A percentile compares a stretch with the other conserved stretches of the same genome.
These are phyloP conservation scores for Sclerurus mexicanus DNA, from an alignment of 2,113 vertebrate species.

Conservation along the genomic window DNA sequence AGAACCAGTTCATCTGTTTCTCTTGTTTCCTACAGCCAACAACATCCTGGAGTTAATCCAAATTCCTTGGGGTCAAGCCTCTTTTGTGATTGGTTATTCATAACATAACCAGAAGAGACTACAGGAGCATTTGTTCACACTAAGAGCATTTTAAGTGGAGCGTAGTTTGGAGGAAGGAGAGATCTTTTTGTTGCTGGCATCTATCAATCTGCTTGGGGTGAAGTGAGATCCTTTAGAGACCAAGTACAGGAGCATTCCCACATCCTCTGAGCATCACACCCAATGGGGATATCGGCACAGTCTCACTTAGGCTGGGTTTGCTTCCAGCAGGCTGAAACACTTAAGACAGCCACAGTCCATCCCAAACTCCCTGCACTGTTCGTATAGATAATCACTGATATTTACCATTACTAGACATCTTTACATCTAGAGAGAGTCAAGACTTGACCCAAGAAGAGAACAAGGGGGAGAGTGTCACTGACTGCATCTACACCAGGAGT, in stretches of 20 bases:
- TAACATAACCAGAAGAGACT: not conserved
- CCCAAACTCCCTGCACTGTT: not conserved
- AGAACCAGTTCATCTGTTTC: not conserved
- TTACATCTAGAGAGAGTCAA: not conserved
- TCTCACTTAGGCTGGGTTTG: not conserved
- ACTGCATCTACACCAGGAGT: not conserved
- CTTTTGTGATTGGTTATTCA: not conserved
- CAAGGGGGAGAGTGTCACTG: not conserved
- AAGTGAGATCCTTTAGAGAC: not conserved
- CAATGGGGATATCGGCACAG: fast-evolving
- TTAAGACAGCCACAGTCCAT: not conserved
- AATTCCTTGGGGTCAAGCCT: not conserved
- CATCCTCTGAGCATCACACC: not conserved
- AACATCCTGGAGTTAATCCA: not conserved
- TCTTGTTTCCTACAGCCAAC: not conserved
- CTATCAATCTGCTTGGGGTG: not conserved
- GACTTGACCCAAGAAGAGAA: not conserved
- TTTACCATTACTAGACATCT: not conserved
- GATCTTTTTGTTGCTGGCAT: not conserved
- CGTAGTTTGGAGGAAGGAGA: not conserved
- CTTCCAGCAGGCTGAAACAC: not conserved
- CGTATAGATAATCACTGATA: not conserved
- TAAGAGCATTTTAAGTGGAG: not conserved
- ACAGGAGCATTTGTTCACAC: not conserved
- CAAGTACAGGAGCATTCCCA: not conserved